These are phyloP conservation scores for Phengaris arion DNA, from an alignment of 2,888 invertebrate genomes.

Conservation along the genomic window DNA sequence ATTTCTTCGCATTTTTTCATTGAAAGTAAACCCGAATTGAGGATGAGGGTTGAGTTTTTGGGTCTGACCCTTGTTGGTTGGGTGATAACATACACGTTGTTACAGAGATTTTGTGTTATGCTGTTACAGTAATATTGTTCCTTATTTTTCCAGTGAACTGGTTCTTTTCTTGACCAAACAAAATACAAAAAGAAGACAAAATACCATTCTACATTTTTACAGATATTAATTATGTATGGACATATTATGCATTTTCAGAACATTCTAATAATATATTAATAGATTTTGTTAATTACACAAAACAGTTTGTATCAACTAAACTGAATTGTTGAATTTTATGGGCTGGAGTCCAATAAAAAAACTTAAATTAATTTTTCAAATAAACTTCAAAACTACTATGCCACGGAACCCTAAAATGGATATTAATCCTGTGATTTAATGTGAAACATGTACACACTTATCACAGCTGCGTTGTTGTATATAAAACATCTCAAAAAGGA, in stretches of 20 bases:
- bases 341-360: background rate
- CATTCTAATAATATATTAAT: no score
- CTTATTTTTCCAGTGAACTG: background rate
- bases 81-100: constrained; percentile 4
- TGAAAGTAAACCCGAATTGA: background rate
- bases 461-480: constrained; percentile 5
- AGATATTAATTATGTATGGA: no score
- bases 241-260: no score
- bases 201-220: no score
- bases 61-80: background rate
- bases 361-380: background rate
- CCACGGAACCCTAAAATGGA: background rate
- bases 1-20: background rate
- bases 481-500: constrained; percentile 28
- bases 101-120: background rate
- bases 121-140: background rate
- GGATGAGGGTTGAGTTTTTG: background rate
- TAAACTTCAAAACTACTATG: background rate
- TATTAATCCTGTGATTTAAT: constrained; percentile 4
- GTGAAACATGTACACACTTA: constrained; percentile 22
- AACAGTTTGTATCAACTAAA: background rate
- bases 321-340: background rate
- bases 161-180: background rate
- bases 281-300: background rate
- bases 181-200: background rate